Evolutionary conservation across 1,140 invertebrate genomes (phyloP).

Genomic region (Tyrophagus putrescentiae): DNA sequence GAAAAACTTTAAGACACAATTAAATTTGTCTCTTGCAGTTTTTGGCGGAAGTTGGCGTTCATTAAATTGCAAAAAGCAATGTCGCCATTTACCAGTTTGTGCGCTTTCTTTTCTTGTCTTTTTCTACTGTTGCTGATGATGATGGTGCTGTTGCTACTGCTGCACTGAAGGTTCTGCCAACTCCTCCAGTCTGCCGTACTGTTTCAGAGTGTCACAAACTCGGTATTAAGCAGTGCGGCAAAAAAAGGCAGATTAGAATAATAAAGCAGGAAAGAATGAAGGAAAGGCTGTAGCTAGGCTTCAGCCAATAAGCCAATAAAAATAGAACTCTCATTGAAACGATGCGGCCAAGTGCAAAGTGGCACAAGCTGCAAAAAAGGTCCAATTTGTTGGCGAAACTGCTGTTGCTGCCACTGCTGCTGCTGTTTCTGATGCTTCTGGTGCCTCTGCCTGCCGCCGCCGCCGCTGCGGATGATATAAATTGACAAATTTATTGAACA

Average conservation of each 20-base stretch:
- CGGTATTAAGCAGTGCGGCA: neutral
- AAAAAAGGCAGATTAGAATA: conserved; percentile 1
- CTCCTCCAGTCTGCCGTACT: too few relatives aligned
- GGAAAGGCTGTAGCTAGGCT: too few relatives aligned
- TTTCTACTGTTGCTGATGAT: too few relatives aligned
- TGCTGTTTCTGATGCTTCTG: too few relatives aligned
- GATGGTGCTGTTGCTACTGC: too few relatives aligned
- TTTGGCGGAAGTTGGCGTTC: neutral
- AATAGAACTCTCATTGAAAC: neutral
- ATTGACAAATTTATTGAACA: neutral
- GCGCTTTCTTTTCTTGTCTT: too few relatives aligned
- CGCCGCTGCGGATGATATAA: neutral
- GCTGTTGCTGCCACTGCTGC: too few relatives aligned
- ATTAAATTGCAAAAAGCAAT: neutral
- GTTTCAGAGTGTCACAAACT: neutral
- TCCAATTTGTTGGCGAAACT: too few relatives aligned
- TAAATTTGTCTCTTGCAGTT: neutral
- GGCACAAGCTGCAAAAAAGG: too few relatives aligned
- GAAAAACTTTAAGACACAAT: neutral
- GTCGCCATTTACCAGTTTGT: neutral
- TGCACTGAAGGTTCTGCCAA: too few relatives aligned
- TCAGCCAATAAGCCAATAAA: neutral
- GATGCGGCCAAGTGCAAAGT: too few relatives aligned
- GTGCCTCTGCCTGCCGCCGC: too few relatives aligned
- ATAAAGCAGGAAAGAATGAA: conserved; percentile 13